Conservation (phyloP, 2,797 vertebrate genomes). For the Clarias platycephalus region DNA sequence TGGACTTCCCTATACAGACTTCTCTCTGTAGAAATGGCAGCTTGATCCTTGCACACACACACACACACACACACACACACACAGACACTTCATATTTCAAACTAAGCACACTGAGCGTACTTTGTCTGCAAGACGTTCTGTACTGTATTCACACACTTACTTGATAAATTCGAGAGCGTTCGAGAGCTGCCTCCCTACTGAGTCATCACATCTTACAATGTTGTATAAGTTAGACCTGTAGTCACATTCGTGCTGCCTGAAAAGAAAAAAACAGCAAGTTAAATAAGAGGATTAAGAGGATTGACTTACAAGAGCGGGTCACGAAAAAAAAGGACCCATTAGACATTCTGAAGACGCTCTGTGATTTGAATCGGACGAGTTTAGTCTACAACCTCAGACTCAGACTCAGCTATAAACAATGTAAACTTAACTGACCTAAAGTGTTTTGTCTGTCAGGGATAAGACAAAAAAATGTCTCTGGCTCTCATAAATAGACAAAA, state of each 20-base stretch:
- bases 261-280: background rate
- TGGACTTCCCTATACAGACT: background rate
- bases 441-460: background rate
- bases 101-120: background rate
- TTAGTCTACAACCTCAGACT: background rate
- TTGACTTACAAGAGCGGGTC: background rate
- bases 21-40: background rate
- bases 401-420: background rate
- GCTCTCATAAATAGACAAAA: background rate
- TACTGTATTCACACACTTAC: background rate
- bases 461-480: too few relatives aligned
- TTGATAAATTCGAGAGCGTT: background rate
- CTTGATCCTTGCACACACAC: background rate
- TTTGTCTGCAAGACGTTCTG: background rate
- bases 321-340: background rate
- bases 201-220: background rate
- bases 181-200: background rate
- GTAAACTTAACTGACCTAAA: background rate
- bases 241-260: background rate
- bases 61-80: too few relatives aligned
- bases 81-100: background rate
- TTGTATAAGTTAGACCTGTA: background rate
- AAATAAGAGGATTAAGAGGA: background rate
- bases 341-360: background rate
- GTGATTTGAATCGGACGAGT: background rate